Evolutionary conservation across 2,888 invertebrate species (phyloP), one percentile per base, ranked within the genome.

Genomic region (Neoaliturus tenellus): DNA sequence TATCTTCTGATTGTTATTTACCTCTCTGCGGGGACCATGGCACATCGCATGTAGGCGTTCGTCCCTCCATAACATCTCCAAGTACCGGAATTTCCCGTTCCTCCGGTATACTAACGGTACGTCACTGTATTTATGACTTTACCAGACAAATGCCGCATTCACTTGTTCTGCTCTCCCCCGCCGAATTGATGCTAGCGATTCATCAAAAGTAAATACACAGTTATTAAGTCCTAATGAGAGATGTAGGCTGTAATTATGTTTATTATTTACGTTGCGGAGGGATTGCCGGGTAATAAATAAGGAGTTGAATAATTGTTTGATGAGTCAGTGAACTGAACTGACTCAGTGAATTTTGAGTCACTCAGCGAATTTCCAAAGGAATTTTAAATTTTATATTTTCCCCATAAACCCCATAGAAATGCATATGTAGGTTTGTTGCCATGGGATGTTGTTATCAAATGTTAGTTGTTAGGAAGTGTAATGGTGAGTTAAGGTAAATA

Each of bases 31-130:
- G 58, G 5, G 58, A 4, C 14, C 17, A 58, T 25, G 58, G 28
- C 6, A 31, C 3, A 62, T 62, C 12, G 62, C 55, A 14, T 31
- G 62, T 62, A 28, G 62, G 62, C 62, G 62, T 62, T 25, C 20
- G 51, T 14, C 51, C 23, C 23, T 20, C 51, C 23, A 20, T 23
- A 23, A 51, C 51, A 67, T 67, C 35, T 14, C 4, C 73, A 25
- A 75, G 73, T 75, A 75, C 73, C 48, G 73, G 73, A 75, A 75
- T 48, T 75, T 75, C 73, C 28, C n/a, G 73, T 75, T 75, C 44
- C 73, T 1, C 71, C 4, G 39, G 33, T 44, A 2, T 39, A 39
- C 20, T 75, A 75, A 75, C 73, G 73, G 73, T 75, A 75, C 41
- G 28, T 17, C 73, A 75, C 73, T 4, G 20, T 75, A 75, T 75